phyloP scores from a whole-genome alignment of 2,888 invertebrate species.

The Peribatodes rhomboidaria region DNA sequence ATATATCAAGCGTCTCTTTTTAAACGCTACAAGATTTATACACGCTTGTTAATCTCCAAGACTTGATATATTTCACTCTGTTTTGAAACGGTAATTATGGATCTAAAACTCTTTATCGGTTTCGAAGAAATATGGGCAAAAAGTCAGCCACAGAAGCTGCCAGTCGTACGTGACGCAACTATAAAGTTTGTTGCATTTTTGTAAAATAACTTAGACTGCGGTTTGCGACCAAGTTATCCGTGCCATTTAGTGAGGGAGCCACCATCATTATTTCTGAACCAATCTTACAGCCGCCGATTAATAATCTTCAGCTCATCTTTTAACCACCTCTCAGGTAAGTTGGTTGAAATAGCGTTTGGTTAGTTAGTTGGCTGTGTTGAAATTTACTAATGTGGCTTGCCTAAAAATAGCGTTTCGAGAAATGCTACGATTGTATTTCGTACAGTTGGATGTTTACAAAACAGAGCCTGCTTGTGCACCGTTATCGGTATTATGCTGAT shows the following conservation, averaged over 20 bases:
- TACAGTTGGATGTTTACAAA: conserved; percentile 36
- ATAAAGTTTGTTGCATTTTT: neutral
- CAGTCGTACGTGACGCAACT: conserved; percentile 6
- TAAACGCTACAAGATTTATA: conserved; percentile 68
- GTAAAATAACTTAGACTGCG: neutral
- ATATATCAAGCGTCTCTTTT: conserved; percentile 70
- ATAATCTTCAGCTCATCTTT: too few species aligned
- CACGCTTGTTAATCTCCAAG: conserved; percentile 62
- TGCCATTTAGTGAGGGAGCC: neutral
- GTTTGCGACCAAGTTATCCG: neutral
- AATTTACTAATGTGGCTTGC: conserved; percentile 3
- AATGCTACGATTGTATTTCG: conserved; percentile 25
- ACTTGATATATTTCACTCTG: conserved; percentile 53
- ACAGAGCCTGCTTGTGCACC: conserved; percentile 20
- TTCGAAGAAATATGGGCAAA: conserved; percentile 21
- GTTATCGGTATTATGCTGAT: conserved; percentile 34
- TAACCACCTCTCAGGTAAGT: neutral
- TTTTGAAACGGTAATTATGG: conserved; percentile 22
- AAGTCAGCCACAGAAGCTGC: conserved; percentile 3
- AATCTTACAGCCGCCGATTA: neutral
- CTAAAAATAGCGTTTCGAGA: conserved; percentile 22
- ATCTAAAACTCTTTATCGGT: conserved; percentile 18
- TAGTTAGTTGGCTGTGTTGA: neutral
- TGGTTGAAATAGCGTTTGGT: neutral
- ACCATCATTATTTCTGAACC: neutral